Evolutionary conservation across 2,888 invertebrate species (phyloP), one percentile per base, ranked within the genome.

Genomic region (Andrena praecox): DNA sequence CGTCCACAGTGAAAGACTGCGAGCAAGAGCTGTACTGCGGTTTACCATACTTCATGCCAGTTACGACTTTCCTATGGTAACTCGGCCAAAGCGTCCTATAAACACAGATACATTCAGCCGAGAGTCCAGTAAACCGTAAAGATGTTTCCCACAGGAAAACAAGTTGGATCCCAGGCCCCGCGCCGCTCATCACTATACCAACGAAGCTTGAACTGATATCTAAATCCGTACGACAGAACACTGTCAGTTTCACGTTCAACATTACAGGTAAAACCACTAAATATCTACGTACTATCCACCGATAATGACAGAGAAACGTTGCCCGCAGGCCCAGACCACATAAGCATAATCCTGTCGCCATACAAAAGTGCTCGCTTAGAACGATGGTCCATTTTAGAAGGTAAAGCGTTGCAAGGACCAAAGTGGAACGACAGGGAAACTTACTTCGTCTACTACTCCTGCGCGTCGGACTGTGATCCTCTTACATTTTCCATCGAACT

Each of bases 31-130:
- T 96, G 86, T 97, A 97, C 94, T 98, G 97, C 94, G 97, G 97
- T 77, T 94, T 96, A 94, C 97, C 98, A 16, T 97, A 97, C 94
- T 95, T 96, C 91, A 96, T 97, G 93, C 97, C 98, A 52, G 96
- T 97, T 87, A 95, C 96, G 80, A 95, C 95, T 69, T 96, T 97
- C 90, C 94, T 97, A 88, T 95, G 95, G 95, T 95, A 94, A 87
- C 66, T 81, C 69, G 0, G 16, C 16, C 42, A 42, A 42, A 16
- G 16, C 5, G 16, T 16, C 42, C 5, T 16, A 16, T 4, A 42
- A 42, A 42, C 1, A 42, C 16, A 42, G 42, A 42, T 1, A 42
- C 42, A 42, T 16, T 12, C 42, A 12, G 12, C 42, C 42, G 12
- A 12, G 42, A 42, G 42, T 42, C 12, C 2, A 35, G 0, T 42